A percentile compares a stretch with the other conserved stretches of the same genome.
These are phyloP conservation scores for Xiphydria camelus DNA, from an alignment of 2,888 invertebrate species.

Conservation along the genomic window DNA sequence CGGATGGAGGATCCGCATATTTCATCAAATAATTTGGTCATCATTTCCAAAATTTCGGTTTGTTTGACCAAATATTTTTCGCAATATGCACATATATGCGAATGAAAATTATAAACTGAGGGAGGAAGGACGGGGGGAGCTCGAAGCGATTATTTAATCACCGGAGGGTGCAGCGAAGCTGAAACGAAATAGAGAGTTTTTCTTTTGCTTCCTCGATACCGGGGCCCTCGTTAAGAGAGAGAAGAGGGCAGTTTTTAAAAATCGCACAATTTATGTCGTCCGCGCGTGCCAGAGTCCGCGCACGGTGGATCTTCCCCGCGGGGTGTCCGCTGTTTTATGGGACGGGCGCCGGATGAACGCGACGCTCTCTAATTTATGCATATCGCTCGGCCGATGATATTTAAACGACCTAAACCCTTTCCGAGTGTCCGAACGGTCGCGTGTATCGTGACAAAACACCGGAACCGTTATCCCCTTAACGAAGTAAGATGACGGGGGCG, in stretches of 20 bases:
- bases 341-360: not conserved
- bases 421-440: slow-evolving; percentile 14
- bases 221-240: too few species aligned
- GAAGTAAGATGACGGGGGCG: slow-evolving; percentile 1
- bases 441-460: not conserved
- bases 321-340: slow-evolving; percentile 30
- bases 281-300: slow-evolving; percentile 39
- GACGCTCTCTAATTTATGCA: slow-evolving; percentile 32
- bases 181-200: too few species aligned
- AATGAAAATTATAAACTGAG: too few species aligned
- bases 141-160: too few species aligned
- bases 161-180: too few species aligned
- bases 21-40: too few species aligned
- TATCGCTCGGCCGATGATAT: slow-evolving; percentile 13
- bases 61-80: too few species aligned
- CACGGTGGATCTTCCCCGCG: slow-evolving; percentile 42
- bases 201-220: too few species aligned
- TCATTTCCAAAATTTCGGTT: too few species aligned
- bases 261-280: slow-evolving; percentile 42
- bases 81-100: too few species aligned
- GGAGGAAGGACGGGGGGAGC: too few species aligned
- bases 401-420: slow-evolving; percentile 22
- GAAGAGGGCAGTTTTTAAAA: slow-evolving; percentile 39
- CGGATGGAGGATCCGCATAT: too few species aligned
- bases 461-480: not conserved